Percentiles rank a stretch among this genome's conserved stretches.
Evolutionary conservation across 1,140 invertebrate species (phyloP).

Genomic region (Orius laevigatus): DNA sequence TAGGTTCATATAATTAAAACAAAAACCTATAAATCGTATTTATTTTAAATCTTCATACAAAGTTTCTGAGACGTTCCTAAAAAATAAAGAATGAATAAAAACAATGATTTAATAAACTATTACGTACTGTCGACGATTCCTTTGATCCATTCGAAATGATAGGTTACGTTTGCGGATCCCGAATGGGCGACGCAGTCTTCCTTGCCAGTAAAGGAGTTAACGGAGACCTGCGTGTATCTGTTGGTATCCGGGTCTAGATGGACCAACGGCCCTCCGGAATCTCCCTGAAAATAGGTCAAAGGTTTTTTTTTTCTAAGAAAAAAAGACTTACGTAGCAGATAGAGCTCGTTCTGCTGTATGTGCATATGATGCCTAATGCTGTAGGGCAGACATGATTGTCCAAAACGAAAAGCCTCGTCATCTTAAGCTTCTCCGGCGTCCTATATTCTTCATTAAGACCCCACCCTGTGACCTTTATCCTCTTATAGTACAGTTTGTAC

Average conservation of each 20-base stretch:
- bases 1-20: too few relatives aligned
- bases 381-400: conserved; percentile 11
- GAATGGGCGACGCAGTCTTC: background rate
- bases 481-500: background rate
- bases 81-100: too few relatives aligned
- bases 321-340: too few relatives aligned
- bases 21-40: too few relatives aligned
- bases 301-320: too few relatives aligned
- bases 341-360: too few relatives aligned
- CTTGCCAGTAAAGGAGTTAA: background rate
- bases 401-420: background rate
- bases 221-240: background rate
- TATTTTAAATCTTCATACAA: too few relatives aligned
- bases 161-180: background rate
- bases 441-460: background rate
- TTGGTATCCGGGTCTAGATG: conserved; percentile 11
- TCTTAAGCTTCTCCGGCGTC: background rate
- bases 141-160: background rate
- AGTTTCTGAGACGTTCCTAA: too few relatives aligned
- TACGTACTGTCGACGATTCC: too few relatives aligned
- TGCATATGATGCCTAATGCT: too few relatives aligned
- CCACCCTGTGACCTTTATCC: background rate
- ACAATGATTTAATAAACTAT: too few relatives aligned
- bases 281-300: conserved; percentile 28
- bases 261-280: conserved; percentile 37